Conservation (phyloP, 2,888 invertebrate genomes). For the Cenopis cana region DNA sequence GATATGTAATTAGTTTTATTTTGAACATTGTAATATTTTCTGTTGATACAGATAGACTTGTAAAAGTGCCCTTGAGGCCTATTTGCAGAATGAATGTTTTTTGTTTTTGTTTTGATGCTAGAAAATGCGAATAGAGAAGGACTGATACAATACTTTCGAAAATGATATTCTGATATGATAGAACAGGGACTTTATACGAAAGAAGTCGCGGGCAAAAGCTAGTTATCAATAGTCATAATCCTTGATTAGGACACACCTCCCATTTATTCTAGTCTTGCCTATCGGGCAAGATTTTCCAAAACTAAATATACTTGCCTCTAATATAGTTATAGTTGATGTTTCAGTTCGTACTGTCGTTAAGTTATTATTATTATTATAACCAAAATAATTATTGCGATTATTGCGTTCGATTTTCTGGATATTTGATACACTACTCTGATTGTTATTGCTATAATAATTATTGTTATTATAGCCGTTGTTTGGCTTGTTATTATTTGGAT, state of each 20-base stretch:
- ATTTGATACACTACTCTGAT: neutral
- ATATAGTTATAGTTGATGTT: conserved; percentile 16
- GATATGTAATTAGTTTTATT: too few species aligned
- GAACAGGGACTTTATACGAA: too few species aligned
- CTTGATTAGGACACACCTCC: neutral
- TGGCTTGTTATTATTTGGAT: neutral
- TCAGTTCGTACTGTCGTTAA: neutral
- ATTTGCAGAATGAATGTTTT: too few species aligned
- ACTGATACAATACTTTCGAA: too few species aligned
- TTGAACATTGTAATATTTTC: too few species aligned
- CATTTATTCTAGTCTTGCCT: conserved; percentile 4
- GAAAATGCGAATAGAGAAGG: too few species aligned
- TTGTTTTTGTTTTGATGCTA: too few species aligned
- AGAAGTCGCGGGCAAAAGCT: too few species aligned
- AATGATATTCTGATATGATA: too few species aligned
- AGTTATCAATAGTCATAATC: conserved; percentile 10
- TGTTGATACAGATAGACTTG: too few species aligned
- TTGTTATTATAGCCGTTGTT: conserved; percentile 24
- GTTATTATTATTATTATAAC: conserved; percentile 16
- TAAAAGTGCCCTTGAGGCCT: too few species aligned
- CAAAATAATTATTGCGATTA: conserved; percentile 4
- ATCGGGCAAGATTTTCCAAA: conserved; percentile 12
- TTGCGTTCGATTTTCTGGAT: neutral
- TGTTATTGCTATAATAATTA: conserved; percentile 1
- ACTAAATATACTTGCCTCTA: conserved; percentile 9